phyloP scores from a whole-genome alignment of 2,888 invertebrate species.

The Apamea sordens region DNA sequence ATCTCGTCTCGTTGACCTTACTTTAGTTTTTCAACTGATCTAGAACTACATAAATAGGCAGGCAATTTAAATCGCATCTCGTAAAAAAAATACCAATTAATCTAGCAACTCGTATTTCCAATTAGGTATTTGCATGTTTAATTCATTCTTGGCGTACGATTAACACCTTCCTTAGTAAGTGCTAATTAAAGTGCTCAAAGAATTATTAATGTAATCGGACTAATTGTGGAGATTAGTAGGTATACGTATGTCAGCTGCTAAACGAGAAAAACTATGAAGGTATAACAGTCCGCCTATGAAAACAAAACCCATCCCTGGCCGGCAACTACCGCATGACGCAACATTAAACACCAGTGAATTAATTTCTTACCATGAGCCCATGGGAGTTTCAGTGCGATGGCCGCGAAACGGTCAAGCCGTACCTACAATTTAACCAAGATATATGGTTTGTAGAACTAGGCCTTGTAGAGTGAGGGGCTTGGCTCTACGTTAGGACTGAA shows the following conservation, averaged over 20 bases:
- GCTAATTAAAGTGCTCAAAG: neutral
- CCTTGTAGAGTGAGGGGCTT: neutral
- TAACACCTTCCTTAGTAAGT: too few relatives aligned
- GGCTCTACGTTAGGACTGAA: neutral
- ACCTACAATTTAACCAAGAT: neutral
- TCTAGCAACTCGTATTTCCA: neutral
- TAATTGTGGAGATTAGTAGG: neutral
- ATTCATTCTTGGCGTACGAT: neutral
- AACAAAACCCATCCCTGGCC: neutral
- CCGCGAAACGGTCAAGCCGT: neutral
- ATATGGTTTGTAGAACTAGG: neutral
- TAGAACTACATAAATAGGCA: neutral
- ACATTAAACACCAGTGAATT: neutral
- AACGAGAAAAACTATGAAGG: neutral
- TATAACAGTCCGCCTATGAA: neutral
- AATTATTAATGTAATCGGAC: neutral
- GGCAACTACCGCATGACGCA: neutral
- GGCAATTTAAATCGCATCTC: too few relatives aligned
- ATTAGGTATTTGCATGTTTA: neutral
- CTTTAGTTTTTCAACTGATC: neutral
- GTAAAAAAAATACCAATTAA: neutral
- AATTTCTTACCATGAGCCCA: neutral
- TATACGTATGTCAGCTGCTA: neutral
- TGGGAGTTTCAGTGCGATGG: neutral
- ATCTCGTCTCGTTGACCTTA: neutral